These are phyloP conservation scores for Solenodon paradoxus DNA, from an alignment of 2,113 vertebrate species.

Conservation along the genomic window DNA sequence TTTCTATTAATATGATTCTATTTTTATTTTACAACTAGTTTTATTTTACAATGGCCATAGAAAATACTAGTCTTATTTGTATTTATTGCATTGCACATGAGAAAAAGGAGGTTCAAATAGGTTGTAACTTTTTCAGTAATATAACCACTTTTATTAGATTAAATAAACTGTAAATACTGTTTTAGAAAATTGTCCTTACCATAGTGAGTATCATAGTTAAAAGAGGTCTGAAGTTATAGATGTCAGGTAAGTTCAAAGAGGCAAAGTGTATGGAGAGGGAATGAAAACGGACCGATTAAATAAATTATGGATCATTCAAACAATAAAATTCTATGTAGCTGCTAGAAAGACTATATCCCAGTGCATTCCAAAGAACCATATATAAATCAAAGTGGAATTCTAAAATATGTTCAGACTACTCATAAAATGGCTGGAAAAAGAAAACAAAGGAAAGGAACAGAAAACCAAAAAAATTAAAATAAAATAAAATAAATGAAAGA, in stretches of 20 bases:
- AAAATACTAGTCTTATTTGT: not conserved
- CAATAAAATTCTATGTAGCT: not conserved
- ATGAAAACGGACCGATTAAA: not conserved
- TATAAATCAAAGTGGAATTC: not conserved
- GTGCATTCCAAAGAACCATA: not conserved
- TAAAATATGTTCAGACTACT: not conserved
- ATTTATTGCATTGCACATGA: not conserved
- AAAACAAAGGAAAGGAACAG: not conserved
- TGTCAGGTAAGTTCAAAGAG: not conserved
- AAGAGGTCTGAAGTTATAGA: not conserved
- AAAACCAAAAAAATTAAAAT: not conserved
- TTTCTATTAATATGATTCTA: not conserved
- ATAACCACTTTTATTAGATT: not conserved
- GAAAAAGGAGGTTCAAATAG: not conserved
- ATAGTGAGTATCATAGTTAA: not conserved
- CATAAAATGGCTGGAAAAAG: not conserved
- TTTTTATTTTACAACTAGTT: not conserved
- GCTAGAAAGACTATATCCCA: not conserved
- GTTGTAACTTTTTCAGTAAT: not conserved
- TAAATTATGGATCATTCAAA: not conserved
- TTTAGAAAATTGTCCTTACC: not conserved
- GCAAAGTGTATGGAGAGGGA: not conserved
- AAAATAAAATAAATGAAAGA: not conserved
- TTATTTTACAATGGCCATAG: not conserved
- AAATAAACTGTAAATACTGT: not conserved